Conservation (phyloP, 2,888 invertebrate species). For the Uloborus plumipes region DNA sequence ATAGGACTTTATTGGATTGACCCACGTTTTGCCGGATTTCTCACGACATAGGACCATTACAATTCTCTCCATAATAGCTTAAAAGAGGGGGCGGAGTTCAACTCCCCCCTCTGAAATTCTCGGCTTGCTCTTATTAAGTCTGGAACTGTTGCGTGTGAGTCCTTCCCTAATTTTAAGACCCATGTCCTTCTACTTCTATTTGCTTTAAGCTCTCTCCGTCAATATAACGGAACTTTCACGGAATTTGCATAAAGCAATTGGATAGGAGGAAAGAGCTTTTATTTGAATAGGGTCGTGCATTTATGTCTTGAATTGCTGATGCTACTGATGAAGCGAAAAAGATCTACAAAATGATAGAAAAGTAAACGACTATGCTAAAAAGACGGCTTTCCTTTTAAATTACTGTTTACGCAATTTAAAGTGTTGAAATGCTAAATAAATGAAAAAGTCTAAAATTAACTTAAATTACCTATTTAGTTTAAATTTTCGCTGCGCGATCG, state of each 20-base stretch:
- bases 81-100: slow-evolving; percentile 13
- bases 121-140: slow-evolving; percentile 45
- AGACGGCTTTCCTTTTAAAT: too few relatives aligned
- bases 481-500: too few relatives aligned
- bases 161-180: slow-evolving; percentile 12
- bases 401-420: too few relatives aligned
- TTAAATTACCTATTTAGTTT: too few relatives aligned
- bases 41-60: slow-evolving; percentile 55
- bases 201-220: slow-evolving; percentile 35
- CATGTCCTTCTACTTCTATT: slow-evolving; percentile 28
- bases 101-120: slow-evolving; percentile 28
- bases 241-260: slow-evolving; percentile 51
- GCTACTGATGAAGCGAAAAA: too few relatives aligned
- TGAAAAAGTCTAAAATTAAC: too few relatives aligned
- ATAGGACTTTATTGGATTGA: slow-evolving; percentile 54
- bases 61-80: slow-evolving; percentile 33
- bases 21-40: slow-evolving; percentile 35
- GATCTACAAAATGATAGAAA: too few relatives aligned
- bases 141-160: slow-evolving; percentile 51
- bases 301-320: too few relatives aligned
- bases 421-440: too few relatives aligned
- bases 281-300: too few relatives aligned
- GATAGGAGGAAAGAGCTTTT: background rate
- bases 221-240: slow-evolving; percentile 24
- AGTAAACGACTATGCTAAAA: too few relatives aligned